Base-by-base conservation (phyloP, 2,888 invertebrate species). In the Philhelius pedissequus region DNA sequence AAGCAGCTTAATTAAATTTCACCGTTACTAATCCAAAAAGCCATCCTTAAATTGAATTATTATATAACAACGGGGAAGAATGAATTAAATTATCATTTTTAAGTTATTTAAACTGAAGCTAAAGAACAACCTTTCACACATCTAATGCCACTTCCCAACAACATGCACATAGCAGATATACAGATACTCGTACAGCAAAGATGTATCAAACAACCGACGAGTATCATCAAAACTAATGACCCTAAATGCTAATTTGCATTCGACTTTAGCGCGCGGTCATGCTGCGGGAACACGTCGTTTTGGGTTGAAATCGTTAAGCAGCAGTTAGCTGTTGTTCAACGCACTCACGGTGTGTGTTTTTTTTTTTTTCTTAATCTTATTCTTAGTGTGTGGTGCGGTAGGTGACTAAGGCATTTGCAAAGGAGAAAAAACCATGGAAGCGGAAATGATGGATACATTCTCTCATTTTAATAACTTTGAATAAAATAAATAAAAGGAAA, bases 371-470 rank as follows among this genome's bases (percentile, higher is more conserved):
- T n/a, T n/a, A n/a, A 38, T 38, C 56, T 56, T n/a, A 15, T 32
- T 45, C 32, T 45, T 48, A 18, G 20, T 64, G 64, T 64, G 64
- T 48, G 64, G 69, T 75, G 69, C 32, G 64, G 69, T 75, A 64
- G 83, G 74, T 79, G 83, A 83, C 78, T 83, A 78, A 83, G 52
- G 15, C 58, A 25, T 8, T 45, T 20, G 9, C 38, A 50, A 68
- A 77, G 68, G 35, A 87, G 87, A 69, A 87, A 87, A 89, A 89
- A 89, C 89, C 91, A 91, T 89, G 90, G 89, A 91, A 91, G 91
- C 91, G 91, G 90, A 91, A 91, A 91, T 91, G 91, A 91, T 91
- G 91, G 89, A 90, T 91, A 90, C 89, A 84, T 84, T 80, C 75
- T 79, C 80, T 86, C 76, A 81, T 86, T 83, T 75, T 52, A 80